Evolutionary conservation across 2,888 invertebrate genomes (phyloP).

Genomic region (Ctenicera cuprea): DNA sequence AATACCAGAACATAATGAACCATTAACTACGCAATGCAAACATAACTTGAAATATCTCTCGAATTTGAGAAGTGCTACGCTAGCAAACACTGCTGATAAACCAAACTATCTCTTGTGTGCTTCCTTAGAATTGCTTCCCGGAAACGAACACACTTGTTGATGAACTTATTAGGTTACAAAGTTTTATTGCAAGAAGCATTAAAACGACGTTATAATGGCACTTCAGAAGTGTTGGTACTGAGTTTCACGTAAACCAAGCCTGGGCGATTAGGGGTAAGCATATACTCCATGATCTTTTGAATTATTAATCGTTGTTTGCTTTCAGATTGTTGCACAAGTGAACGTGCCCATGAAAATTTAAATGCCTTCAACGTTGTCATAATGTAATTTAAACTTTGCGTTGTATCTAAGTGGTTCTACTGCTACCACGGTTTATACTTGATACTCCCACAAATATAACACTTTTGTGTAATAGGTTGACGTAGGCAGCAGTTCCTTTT

Average conservation of each 20-base stretch:
- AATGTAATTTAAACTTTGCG: slow-evolving; percentile 6
- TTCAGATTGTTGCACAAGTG: slow-evolving; percentile 23
- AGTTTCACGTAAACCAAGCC: slow-evolving; percentile 8
- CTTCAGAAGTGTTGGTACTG: neutral
- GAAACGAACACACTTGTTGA: slow-evolving; percentile 6
- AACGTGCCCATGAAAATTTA: slow-evolving; percentile 34
- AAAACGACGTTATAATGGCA: neutral
- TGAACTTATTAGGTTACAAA: neutral
- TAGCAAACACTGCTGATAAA: neutral
- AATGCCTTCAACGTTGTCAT: slow-evolving; percentile 8
- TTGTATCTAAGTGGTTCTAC: neutral
- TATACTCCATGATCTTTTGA: slow-evolving; percentile 4
- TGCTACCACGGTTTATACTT: no score
- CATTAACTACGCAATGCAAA: no score
- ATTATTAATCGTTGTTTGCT: slow-evolving; percentile 32
- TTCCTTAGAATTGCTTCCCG: neutral
- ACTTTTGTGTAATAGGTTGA: no score
- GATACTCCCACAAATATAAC: no score
- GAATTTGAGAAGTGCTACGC: neutral
- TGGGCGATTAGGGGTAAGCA: slow-evolving; percentile 17
- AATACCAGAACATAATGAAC: no score
- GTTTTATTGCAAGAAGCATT: neutral
- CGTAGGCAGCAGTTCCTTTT: no score
- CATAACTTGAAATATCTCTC: neutral
- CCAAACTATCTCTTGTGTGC: neutral